Conservation (phyloP, 2,888 invertebrate genomes). For the Leucophenga maculata region DNA sequence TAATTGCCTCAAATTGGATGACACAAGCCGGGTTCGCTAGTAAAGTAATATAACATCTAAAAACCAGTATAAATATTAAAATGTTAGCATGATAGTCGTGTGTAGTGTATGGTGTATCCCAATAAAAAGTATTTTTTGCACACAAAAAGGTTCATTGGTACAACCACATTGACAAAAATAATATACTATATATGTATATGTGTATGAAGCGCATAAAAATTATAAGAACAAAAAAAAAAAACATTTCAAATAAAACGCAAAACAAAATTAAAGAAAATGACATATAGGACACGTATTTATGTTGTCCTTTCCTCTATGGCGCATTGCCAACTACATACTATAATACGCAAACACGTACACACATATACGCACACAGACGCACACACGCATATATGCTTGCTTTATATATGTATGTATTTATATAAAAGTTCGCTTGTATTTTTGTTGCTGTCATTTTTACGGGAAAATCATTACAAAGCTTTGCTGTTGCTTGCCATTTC, state of each 20-base stretch:
- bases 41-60: too few relatives aligned
- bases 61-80: too few relatives aligned
- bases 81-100: too few relatives aligned
- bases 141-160: too few relatives aligned
- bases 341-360: conserved; percentile 5
- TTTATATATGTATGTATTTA: background rate
- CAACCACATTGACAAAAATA: background rate
- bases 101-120: too few relatives aligned
- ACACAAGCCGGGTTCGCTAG: too few relatives aligned
- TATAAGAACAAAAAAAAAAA: too few relatives aligned
- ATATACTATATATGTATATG: background rate
- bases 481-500: background rate
- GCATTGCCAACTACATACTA: conserved; percentile 22
- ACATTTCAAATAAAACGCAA: background rate
- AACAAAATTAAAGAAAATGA: conserved; percentile 8
- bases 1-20: too few relatives aligned
- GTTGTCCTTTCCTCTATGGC: conserved; percentile 35
- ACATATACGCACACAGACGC: background rate
- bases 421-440: background rate
- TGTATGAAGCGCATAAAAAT: background rate
- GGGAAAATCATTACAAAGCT: conserved; percentile 13
- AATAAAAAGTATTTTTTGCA: too few relatives aligned
- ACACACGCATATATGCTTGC: background rate
- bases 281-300: conserved; percentile 17
- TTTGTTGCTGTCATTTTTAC: background rate